A percentile compares a stretch with the other conserved stretches of the same genome.
phyloP scores from a whole-genome alignment of 2,797 vertebrate species.

The Pelochelys cantorii region DNA sequence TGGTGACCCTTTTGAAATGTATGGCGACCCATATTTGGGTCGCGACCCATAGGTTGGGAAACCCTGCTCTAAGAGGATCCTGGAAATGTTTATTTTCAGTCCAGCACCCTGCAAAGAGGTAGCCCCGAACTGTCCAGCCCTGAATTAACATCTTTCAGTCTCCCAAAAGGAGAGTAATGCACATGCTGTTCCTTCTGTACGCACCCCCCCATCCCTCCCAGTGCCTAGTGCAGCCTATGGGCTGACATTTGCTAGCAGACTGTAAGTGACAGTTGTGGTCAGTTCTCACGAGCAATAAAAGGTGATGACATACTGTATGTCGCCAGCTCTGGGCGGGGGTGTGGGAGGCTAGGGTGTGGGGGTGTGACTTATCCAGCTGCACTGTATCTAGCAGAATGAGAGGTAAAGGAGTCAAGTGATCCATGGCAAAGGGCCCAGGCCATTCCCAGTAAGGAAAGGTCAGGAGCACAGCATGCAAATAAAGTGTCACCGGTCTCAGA shows the following conservation, averaged over 20 bases:
- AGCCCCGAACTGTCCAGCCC: neutral
- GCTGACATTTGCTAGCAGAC: constrained; percentile 22
- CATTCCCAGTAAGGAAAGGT: constrained; percentile 33
- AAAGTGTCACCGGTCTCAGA: neutral
- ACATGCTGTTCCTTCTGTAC: neutral
- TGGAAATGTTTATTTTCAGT: constrained; percentile 12
- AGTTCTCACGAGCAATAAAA: neutral
- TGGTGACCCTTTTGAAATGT: too few relatives aligned
- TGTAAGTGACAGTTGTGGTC: neutral
- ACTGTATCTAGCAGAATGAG: neutral
- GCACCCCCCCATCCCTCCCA: neutral
- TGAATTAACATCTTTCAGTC: neutral
- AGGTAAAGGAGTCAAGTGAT: neutral
- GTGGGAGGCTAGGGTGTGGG: neutral
- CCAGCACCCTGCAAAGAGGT: neutral
- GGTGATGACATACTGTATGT: neutral
- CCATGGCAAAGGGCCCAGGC: accelerated
- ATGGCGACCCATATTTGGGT: too few relatives aligned
- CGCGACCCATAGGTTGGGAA: too few relatives aligned
- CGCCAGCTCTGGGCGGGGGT: accelerated
- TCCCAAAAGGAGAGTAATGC: neutral
- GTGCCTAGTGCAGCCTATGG: neutral
- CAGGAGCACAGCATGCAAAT: neutral
- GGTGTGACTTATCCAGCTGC: neutral
- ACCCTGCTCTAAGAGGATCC: neutral